A percentile compares a stretch with the other conserved stretches of the same genome.
These are phyloP conservation scores for Halichoeres trimaculatus DNA, from an alignment of 2,113 vertebrate genomes.

Conservation along the genomic window DNA sequence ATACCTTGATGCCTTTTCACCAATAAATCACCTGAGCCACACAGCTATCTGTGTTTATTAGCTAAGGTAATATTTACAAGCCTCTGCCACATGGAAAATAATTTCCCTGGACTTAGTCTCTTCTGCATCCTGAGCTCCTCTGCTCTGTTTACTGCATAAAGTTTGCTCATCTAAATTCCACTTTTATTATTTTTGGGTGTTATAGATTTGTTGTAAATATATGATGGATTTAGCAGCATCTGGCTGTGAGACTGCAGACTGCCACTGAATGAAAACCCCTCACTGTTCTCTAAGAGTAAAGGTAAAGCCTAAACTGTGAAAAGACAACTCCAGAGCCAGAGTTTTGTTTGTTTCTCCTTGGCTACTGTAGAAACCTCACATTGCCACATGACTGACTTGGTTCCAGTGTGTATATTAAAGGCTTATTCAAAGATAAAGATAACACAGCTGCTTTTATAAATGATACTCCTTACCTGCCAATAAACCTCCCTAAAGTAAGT, in stretches of 20 bases:
- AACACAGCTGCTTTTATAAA: background rate
- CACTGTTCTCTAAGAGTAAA: background rate
- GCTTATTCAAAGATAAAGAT: background rate
- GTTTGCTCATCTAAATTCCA: background rate
- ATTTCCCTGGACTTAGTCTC: background rate
- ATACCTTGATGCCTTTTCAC: background rate
- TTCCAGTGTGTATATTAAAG: background rate
- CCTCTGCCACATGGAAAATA: background rate
- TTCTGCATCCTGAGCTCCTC: background rate
- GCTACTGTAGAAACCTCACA: too few species aligned
- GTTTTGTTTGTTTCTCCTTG: too few species aligned
- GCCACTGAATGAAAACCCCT: background rate
- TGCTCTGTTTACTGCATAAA: background rate
- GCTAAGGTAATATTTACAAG: background rate
- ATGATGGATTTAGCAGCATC: background rate
- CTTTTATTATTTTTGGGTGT: constrained; percentile 3
- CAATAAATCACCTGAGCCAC: background rate
- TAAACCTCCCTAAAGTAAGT: background rate
- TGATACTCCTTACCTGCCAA: background rate
- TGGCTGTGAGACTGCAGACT: background rate
- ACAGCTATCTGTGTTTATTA: background rate
- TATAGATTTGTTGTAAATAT: background rate
- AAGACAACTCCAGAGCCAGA: background rate
- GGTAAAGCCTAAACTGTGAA: background rate
- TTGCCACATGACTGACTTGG: background rate